Percentiles rank a stretch among this genome's conserved stretches.
These are phyloP conservation scores for Melopsittacus undulatus DNA, from an alignment of 2,797 vertebrate species.

Conservation along the genomic window DNA sequence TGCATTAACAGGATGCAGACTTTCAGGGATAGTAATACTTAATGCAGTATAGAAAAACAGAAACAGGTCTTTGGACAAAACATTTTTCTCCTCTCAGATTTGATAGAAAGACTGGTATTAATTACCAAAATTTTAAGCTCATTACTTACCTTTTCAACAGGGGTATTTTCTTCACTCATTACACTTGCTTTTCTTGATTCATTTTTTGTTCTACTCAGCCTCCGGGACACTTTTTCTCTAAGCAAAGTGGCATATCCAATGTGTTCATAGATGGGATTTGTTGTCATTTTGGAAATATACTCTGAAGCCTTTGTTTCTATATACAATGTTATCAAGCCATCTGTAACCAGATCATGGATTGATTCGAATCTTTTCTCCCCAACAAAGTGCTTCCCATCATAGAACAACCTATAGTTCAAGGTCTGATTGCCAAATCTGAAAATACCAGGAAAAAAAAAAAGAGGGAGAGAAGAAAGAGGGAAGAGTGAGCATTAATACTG, in stretches of 20 bases:
- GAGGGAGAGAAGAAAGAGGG: background rate
- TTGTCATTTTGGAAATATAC: constrained; percentile 99
- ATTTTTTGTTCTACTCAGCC: constrained; percentile 84
- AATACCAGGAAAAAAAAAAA: background rate
- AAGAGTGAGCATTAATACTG: background rate
- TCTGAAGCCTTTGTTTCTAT: constrained; percentile 98
- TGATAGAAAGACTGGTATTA: background rate
- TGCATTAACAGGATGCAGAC: background rate
- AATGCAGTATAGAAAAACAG: background rate
- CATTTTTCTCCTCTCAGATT: background rate
- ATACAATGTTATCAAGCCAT: constrained; percentile 96
- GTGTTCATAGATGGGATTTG: constrained; percentile 98
- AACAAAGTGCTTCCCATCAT: constrained; percentile 98
- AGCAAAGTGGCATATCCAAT: constrained; percentile 94
- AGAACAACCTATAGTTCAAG: constrained; percentile 96
- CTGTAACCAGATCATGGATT: constrained; percentile 96
- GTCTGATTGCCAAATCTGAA: constrained; percentile 94
- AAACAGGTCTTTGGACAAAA: background rate
- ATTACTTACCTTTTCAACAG: constrained; percentile 85
- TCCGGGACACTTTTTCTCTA: constrained; percentile 89
- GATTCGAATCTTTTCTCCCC: constrained; percentile 98
- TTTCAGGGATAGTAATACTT: background rate
- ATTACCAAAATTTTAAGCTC: fast-evolving
- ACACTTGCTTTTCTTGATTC: constrained; percentile 89
- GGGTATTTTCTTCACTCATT: constrained; percentile 82